Evolutionary conservation across 2,888 invertebrate species (phyloP).

Genomic region (Apodemia hepburni): DNA sequence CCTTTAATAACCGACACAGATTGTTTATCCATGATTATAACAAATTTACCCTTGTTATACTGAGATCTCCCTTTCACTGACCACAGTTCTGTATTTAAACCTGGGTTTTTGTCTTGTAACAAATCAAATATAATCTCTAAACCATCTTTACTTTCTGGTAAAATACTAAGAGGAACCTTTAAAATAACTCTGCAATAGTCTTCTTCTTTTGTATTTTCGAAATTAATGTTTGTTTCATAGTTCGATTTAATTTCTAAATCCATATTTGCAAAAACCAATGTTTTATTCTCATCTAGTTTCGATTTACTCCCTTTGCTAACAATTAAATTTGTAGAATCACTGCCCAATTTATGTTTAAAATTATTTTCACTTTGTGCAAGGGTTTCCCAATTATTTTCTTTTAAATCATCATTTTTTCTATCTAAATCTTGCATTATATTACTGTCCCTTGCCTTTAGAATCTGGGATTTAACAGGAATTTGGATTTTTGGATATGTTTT

Average conservation of each 20-base stretch:
- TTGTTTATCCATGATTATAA: conserved; percentile 51
- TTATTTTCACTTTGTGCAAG: not conserved
- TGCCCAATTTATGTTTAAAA: not conserved
- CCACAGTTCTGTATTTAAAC: conserved; percentile 62
- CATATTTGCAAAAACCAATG: conserved; percentile 21
- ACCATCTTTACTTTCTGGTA: conserved; percentile 59
- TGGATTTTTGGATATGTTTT: conserved; percentile 35
- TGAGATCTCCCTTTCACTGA: conserved; percentile 43
- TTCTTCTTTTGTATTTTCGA: conserved; percentile 22
- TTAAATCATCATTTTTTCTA: not conserved
- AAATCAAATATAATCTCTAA: conserved; percentile 59
- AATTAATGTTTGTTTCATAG: conserved; percentile 29
- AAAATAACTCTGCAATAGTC: conserved; percentile 49
- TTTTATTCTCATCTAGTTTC: conserved; percentile 23
- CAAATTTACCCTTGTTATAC: conserved; percentile 54
- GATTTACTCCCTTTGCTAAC: conserved; percentile 26
- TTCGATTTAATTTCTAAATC: conserved; percentile 31
- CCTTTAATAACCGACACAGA: conserved; percentile 51
- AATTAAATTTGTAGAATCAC: conserved; percentile 19
- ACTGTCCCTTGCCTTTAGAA: conserved; percentile 6
- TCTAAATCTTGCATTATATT: conserved; percentile 1
- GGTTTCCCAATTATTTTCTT: not conserved
- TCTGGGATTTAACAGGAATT: not conserved
- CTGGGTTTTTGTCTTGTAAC: conserved; percentile 63
- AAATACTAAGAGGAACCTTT: conserved; percentile 50